Conservation (phyloP, 2,797 vertebrate genomes). For the Cygnus olor region DNA sequence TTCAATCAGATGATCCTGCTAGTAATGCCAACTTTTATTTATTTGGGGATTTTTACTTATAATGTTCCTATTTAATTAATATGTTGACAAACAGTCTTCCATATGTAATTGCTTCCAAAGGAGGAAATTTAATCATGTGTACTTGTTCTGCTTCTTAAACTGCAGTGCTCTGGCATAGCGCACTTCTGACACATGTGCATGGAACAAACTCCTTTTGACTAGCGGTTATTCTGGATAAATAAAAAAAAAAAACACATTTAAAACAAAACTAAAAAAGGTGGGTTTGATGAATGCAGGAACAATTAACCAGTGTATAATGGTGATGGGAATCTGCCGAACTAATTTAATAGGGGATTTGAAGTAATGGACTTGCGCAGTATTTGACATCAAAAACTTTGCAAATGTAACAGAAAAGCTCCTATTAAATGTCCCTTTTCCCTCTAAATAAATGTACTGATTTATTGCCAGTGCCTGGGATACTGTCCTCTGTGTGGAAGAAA, state of each 20-base stretch:
- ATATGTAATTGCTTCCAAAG: slow-evolving; percentile 60
- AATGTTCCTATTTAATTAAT: slow-evolving; percentile 65
- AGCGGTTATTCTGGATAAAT: background rate
- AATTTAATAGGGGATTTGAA: slow-evolving; percentile 2
- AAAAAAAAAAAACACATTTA: too few species aligned
- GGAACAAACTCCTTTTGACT: slow-evolving; percentile 5
- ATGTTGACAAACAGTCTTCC: slow-evolving; percentile 61
- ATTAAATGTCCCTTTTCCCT: background rate
- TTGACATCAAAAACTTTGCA: background rate
- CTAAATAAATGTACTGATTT: slow-evolving; percentile 33
- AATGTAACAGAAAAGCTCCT: background rate
- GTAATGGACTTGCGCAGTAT: background rate
- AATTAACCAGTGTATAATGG: background rate
- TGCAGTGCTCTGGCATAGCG: slow-evolving; percentile 33
- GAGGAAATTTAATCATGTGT: slow-evolving; percentile 56
- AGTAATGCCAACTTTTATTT: slow-evolving; percentile 47
- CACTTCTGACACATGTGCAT: background rate
- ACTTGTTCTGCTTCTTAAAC: slow-evolving; percentile 40
- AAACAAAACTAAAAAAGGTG: background rate
- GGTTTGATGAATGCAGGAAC: background rate
- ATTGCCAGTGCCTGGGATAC: slow-evolving; percentile 23
- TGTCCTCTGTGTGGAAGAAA: slow-evolving; percentile 1
- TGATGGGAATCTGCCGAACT: background rate
- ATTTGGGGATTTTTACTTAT: slow-evolving; percentile 40
- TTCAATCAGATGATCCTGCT: slow-evolving; percentile 49